Conservation (phyloP, 2,113 vertebrate genomes). For the Pimephales promelas region DNA sequence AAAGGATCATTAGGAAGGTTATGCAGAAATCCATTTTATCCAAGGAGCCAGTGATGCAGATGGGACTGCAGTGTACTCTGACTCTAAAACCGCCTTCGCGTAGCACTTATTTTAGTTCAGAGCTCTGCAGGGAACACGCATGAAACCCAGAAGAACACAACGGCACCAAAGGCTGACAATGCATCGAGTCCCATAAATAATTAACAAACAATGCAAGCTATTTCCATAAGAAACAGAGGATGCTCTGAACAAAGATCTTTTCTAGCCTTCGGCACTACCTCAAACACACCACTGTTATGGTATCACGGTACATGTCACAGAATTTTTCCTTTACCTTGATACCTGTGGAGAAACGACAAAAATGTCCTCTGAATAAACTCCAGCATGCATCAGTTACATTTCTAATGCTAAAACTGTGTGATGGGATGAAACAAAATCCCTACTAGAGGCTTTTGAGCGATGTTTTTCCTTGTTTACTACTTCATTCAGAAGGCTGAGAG, state of each 20-base stretch:
- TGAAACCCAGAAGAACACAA: not conserved
- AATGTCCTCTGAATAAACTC: constrained; percentile 73
- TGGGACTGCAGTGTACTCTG: constrained; percentile 53
- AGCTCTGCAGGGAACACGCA: constrained; percentile 35
- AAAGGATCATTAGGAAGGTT: constrained; percentile 50
- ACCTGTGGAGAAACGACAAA: constrained; percentile 72
- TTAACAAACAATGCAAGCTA: constrained; percentile 72
- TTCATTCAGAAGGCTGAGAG: constrained; percentile 40
- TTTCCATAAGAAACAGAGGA: constrained; percentile 57
- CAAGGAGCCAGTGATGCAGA: constrained; percentile 57
- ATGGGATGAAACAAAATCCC: constrained; percentile 64
- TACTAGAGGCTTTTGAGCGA: constrained; percentile 63
- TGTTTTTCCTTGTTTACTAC: constrained; percentile 48
- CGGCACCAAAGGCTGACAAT: constrained; percentile 52
- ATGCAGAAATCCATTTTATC: constrained; percentile 42
- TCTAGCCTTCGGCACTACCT: not conserved
- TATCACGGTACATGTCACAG: constrained; percentile 60
- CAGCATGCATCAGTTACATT: constrained; percentile 71
- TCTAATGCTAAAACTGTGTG: constrained; percentile 70
- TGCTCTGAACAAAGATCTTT: constrained; percentile 26
- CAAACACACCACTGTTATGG: constrained; percentile 59
- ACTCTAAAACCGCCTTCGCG: constrained; percentile 38
- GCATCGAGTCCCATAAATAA: constrained; percentile 68
- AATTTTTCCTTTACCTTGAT: constrained; percentile 71
- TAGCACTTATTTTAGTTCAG: constrained; percentile 52